Base-by-base conservation (phyloP, 2,797 vertebrate genomes). In the Hippopotamyrus pictus region DNA sequence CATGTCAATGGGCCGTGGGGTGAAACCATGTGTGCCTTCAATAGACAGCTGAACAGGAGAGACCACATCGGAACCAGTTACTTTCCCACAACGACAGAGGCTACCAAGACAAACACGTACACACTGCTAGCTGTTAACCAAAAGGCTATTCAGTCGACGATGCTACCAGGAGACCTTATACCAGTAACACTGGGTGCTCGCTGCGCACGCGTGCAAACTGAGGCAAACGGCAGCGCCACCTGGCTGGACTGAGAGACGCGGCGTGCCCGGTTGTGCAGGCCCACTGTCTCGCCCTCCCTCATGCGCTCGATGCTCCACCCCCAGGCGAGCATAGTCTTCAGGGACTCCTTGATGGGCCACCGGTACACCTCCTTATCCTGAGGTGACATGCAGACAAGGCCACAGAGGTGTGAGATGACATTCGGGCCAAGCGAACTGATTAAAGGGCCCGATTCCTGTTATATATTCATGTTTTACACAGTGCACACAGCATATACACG, bases 321-420 rank as follows among this genome's bases (percentile, higher is more conserved):
- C 98, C 98, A 99, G 0, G 96, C 97, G 92, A 98, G 91, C 97
- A 99, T 98, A 0, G 98, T 99, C 94, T 98, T 99, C 57, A 99
- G 93, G 62, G 97, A 97, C 90, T 99, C 98, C 93, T 97, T 97
- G 92, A 98, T 97, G 7, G 98, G 96, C 96, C 96, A 96, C 46
- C 97, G 96, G 92, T 99, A 98, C 57, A 95, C 95, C 94, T 99
- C 98, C 93, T 98, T 99, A 92, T 99, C 98, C 98, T 99, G 89
- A 8, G 51, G 50, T 33, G 22, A 22, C 6, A 54, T 54, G 22
- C 33, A 53, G 88, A 76, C 25, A 19, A 69, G 22, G 79, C 44
- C 51, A 14, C 12, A 86, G 22, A 3, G 51, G 50, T 86, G 51
- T 53, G 50, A 37, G 85, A 37, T 19, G 69, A 76, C 33, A 41